Base-by-base conservation (phyloP, 2,797 vertebrate genomes). In the Pseudochaenichthys georgianus region DNA sequence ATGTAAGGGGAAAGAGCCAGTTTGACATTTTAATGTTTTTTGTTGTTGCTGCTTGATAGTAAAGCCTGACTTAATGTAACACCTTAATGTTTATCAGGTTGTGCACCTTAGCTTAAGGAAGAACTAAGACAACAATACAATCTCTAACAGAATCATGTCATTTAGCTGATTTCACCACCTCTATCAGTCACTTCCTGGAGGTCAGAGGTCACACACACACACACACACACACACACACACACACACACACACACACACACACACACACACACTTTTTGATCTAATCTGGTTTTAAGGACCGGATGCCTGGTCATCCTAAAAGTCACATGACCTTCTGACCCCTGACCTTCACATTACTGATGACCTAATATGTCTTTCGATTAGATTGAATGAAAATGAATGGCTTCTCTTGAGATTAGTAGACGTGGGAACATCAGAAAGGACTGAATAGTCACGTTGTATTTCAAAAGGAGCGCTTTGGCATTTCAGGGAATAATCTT, bases 321-420 rank as follows among this genome's bases (percentile, higher is more conserved):
- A 52, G 69, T 52, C 67, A 64, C 67, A 50, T 76, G 81, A 84
- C 84, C 84, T 84, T 13, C 53, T 83, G 75, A 80, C 76, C 73
- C 12, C 65, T 85, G 86, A 88, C 86, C 81, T 69, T 51, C 58
- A 4, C 15, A 17, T 55, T 31, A 60, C 2, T 3, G 19, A 19
- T 19, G 28, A 79, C 51, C 68, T 13, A 9, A 64, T 63, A 17
- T 2, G 43, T 23, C 19, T 65, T 48, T 10, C 21, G 23, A 58
- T 70, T 13, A 64, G 45, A 60, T 47, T 6, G 50, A 70, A 73
- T 23, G 2, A 65, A 60, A 62, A 73, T 23, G 2, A 68, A 60
- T 59, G 6, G 5, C 5, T 19, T 71, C 5, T 34, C 10, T 4
- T 4, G 54, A 78, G 43, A 43, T 28, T 57, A 53, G 16, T 15